phyloP scores from a whole-genome alignment of 2,113 vertebrate genomes.

The Piliocolobus tephrosceles region DNA sequence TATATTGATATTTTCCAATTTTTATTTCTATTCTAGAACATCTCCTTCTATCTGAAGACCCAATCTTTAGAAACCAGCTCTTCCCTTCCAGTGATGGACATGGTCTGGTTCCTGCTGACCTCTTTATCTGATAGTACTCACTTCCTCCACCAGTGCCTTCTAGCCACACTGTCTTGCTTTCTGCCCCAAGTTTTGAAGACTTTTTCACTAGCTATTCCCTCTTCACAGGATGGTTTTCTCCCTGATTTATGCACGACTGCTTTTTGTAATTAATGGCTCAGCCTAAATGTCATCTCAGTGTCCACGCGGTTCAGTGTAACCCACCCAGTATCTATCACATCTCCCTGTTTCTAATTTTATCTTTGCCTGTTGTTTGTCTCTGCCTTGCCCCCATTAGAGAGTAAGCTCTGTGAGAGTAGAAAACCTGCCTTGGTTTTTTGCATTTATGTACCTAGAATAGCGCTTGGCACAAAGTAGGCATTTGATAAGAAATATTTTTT shows the following conservation, averaged over 20 bases:
- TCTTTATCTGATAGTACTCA: not conserved
- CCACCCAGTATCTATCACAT: not conserved
- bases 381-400: not conserved
- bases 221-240: not conserved
- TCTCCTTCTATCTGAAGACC: not conserved
- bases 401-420: not conserved
- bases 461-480: not conserved
- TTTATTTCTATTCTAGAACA: not conserved
- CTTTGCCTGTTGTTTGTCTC: not conserved
- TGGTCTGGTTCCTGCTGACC: not conserved
- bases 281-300: not conserved
- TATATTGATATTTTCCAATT: not conserved
- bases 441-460: not conserved
- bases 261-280: not conserved
- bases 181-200: not conserved
- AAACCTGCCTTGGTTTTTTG: not conserved
- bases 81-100: not conserved
- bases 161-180: not conserved
- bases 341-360: not conserved
- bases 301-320: no score
- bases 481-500: not conserved
- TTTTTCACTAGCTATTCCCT: not conserved
- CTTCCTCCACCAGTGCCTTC: no score
- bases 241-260: not conserved
- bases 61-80: not conserved